Conservation (phyloP, 2,888 invertebrate species). For the Cremastinae sp. region DNA sequence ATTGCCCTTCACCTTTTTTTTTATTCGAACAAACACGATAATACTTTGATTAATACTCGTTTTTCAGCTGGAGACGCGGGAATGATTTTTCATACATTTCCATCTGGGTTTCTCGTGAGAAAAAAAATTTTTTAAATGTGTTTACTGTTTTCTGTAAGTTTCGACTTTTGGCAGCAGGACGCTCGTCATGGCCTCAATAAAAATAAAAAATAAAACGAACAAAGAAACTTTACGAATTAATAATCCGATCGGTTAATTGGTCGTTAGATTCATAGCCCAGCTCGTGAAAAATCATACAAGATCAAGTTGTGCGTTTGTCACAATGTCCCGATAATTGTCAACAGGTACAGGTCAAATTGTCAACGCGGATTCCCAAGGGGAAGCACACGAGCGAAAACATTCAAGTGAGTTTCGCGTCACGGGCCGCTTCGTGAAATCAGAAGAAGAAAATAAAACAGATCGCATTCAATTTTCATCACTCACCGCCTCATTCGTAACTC, state of each 20-base stretch:
- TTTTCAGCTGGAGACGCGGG: too few relatives aligned
- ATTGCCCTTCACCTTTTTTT: slow-evolving; percentile 3
- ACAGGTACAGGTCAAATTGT: slow-evolving; percentile 2
- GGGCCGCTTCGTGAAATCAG: slow-evolving; percentile 2
- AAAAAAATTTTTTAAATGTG: too few relatives aligned
- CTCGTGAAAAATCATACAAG: slow-evolving; percentile 27
- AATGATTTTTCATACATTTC: too few relatives aligned
- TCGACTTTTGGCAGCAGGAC: slow-evolving; percentile 6
- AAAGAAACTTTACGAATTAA: slow-evolving; percentile 6
- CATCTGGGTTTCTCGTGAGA: too few relatives aligned
- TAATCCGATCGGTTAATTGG: slow-evolving; percentile 21
- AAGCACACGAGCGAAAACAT: slow-evolving; percentile 17
- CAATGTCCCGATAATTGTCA: slow-evolving; percentile 25
- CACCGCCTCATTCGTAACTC: slow-evolving; percentile 39
- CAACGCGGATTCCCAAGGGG: slow-evolving; percentile 1
- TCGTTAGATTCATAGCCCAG: slow-evolving; percentile 32
- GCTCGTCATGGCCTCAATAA: slow-evolving; percentile 20
- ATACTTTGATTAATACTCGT: neutral
- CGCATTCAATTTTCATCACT: slow-evolving; percentile 22
- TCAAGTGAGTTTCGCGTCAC: slow-evolving; percentile 10
- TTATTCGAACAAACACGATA: slow-evolving; percentile 16
- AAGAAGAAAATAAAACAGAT: slow-evolving; percentile 18
- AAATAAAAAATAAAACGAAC: neutral
- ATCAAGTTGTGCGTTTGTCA: slow-evolving; percentile 25
- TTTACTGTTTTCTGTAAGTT: too few relatives aligned